phyloP scores from a whole-genome alignment of 2,113 vertebrate species.

The Tor tambroides region DNA sequence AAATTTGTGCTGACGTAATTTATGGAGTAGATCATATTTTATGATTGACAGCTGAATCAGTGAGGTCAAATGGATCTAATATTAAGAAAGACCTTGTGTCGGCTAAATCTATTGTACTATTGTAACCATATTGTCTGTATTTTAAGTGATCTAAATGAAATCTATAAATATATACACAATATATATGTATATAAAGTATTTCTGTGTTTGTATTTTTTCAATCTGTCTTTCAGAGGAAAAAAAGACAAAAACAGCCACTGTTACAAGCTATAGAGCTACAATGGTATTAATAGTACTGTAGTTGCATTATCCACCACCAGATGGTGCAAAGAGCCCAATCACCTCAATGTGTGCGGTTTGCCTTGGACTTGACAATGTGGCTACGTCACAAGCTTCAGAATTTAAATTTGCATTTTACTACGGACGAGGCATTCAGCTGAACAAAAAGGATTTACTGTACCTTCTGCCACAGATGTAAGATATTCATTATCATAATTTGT shows the following conservation, averaged over 20 bases:
- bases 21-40: slow-evolving; percentile 52
- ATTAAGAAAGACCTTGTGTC: slow-evolving; percentile 34
- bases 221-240: background rate
- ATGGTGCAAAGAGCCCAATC: background rate
- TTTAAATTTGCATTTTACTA: background rate
- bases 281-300: background rate
- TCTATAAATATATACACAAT: slow-evolving; percentile 33
- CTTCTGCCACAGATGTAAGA: background rate
- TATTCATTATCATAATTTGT: background rate
- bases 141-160: slow-evolving; percentile 44
- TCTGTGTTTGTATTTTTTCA: slow-evolving; percentile 19
- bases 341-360: background rate
- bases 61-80: slow-evolving; percentile 38
- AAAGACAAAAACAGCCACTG: background rate
- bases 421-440: background rate
- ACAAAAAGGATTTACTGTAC: background rate
- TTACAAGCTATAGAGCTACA: background rate
- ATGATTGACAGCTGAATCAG: slow-evolving; percentile 42
- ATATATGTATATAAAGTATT: background rate
- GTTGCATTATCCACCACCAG: slow-evolving; percentile 35
- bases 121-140: slow-evolving; percentile 53
- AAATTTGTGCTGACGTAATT: slow-evolving; percentile 48
- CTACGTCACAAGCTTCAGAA: background rate
- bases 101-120: slow-evolving; percentile 36
- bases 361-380: background rate